phyloP scores from a whole-genome alignment of 2,797 vertebrate species.

The Eulemur coronatus region DNA sequence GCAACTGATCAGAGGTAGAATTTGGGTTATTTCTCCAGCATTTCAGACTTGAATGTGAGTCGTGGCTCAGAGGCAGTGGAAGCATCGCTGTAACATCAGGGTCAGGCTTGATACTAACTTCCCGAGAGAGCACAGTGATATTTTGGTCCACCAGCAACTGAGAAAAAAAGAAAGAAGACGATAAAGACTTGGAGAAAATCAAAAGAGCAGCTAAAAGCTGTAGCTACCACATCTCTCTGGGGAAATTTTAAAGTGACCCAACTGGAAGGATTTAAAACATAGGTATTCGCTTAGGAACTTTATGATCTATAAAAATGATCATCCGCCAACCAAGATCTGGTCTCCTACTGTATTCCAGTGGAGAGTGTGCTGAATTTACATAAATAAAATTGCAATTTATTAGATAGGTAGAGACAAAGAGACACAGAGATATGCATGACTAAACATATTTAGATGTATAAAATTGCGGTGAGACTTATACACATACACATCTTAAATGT shows the following conservation, averaged over 20 bases:
- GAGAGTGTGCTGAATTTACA: neutral
- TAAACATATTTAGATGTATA: neutral
- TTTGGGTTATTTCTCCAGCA: neutral
- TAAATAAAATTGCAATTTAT: neutral
- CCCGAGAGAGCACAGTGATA: conserved; percentile 39
- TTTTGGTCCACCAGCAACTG: conserved; percentile 30
- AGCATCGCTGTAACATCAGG: neutral
- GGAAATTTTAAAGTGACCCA: conserved; percentile 51
- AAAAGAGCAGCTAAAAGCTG: conserved; percentile 47
- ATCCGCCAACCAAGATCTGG: neutral
- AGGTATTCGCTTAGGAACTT: conserved; percentile 22
- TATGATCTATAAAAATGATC: conserved; percentile 40
- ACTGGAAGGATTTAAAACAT: conserved; percentile 38
- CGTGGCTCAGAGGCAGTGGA: neutral
- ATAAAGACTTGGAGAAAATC: conserved; percentile 37
- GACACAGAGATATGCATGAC: neutral
- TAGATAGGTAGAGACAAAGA: neutral
- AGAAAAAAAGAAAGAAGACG: neutral
- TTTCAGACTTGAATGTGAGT: neutral
- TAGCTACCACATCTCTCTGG: conserved; percentile 21
- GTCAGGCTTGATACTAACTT: conserved; percentile 51
- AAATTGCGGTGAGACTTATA: neutral
- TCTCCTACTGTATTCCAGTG: neutral
- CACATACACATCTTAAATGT: neutral
- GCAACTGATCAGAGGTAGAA: neutral